These are phyloP conservation scores for Bicyclus anynana DNA, from an alignment of 1,140 invertebrate species.

Conservation along the genomic window DNA sequence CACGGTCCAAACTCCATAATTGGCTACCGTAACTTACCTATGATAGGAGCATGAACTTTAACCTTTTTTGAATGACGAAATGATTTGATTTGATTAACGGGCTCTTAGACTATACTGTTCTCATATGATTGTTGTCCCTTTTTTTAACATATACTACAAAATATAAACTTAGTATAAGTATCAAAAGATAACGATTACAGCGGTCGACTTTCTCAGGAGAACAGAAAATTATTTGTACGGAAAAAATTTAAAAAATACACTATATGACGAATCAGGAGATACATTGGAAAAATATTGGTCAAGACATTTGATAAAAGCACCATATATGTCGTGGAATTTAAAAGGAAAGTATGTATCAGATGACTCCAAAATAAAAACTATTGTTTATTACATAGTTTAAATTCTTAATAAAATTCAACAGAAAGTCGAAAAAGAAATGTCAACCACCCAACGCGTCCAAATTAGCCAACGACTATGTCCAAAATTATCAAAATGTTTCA, in stretches of 20 bases:
- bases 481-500: slow-evolving; percentile 37
- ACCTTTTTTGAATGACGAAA: too few species aligned
- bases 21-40: too few species aligned
- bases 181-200: slow-evolving; percentile 30
- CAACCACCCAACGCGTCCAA: slow-evolving; percentile 36
- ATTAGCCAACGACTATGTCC: slow-evolving; percentile 38
- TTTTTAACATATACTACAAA: too few species aligned
- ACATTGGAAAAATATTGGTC: slow-evolving; percentile 30
- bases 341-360: slow-evolving; percentile 52
- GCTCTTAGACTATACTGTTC: too few species aligned
- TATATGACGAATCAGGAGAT: slow-evolving; percentile 49
- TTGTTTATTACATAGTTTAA: not conserved
- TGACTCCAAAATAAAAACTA: not conserved
- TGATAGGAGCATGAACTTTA: too few species aligned
- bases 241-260: slow-evolving; percentile 17
- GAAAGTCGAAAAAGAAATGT: slow-evolving; percentile 44
- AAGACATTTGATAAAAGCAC: slow-evolving; percentile 29
- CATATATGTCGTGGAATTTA: slow-evolving; percentile 60
- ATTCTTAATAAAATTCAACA: slow-evolving; percentile 13
- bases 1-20: too few species aligned
- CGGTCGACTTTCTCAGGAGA: slow-evolving; percentile 41
- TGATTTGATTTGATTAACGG: too few species aligned
- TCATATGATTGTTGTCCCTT: too few species aligned
- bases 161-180: not conserved
- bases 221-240: slow-evolving; percentile 28